Base-by-base conservation (phyloP, 2,797 vertebrate genomes). In the Heterohyrax brucei region DNA sequence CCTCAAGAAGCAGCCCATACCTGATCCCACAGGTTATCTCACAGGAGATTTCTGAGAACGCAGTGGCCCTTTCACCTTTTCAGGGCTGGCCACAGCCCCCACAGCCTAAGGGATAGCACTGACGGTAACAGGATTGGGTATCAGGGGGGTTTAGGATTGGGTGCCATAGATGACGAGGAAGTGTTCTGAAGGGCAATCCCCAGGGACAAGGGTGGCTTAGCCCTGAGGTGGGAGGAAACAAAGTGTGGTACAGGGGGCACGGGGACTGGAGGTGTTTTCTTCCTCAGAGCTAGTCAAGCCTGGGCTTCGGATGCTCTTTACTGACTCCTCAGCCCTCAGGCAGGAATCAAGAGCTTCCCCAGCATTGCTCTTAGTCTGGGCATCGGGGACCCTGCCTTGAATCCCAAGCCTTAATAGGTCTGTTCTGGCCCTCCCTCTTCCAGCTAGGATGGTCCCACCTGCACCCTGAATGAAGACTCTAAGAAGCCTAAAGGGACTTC, bases 161-260 rank as follows among this genome's bases (percentile, higher is more conserved):
- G 78, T 80, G 93, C 95, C 89, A 94, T 90, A 95, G 88, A 82
- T 95, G 95, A 92, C 21, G 39, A 46, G n/a, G 73, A 61, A 96
- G 44, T 87, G 80, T 79, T 94, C 72, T 88, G 39, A 79, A 83
- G 78, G 61, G 24, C 53, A 59, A 62, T 89, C 48, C 80, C 76
- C 24, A 64, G 79, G 68, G 91, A 6, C 26, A 93, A 85, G 68
- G 62, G 59, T 44, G 33, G 86, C 56, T 83, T 66, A 26, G 16
- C 50, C 64, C 61, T 1, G 30, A 39, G 87, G 68, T 68, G 8
- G 78, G 26, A 7, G 22, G 19, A 68, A n/a, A 39, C 39, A 39
- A 30, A 10, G 53, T 75, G 76, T 48, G 2, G 68, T 39, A 39
- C 39, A 39, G 24, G 8, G 77, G 89, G 10, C 30, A 5, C 16